These are phyloP conservation scores for Heliocidaris tuberculata DNA, from an alignment of 35 echinoderm and acorn worm genomes.

Conservation along the genomic window DNA sequence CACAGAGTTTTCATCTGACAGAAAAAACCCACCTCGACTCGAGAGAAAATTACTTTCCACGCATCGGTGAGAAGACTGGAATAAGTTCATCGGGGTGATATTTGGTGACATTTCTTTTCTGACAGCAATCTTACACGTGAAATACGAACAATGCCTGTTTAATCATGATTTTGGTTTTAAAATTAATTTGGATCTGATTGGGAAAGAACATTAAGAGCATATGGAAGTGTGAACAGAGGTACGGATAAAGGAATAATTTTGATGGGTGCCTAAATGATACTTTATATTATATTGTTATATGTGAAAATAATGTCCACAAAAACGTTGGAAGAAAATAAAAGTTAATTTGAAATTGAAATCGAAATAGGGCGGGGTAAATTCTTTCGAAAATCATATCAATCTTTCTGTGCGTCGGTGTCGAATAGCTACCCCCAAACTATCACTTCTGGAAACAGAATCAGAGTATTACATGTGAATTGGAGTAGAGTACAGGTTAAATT, in stretches of 20 bases:
- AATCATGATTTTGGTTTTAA: too few relatives aligned
- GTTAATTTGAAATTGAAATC: background rate
- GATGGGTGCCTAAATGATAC: too few relatives aligned
- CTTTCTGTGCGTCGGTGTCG: background rate
- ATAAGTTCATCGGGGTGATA: background rate
- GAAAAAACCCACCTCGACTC: background rate
- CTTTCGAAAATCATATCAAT: background rate
- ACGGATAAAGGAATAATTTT: too few relatives aligned
- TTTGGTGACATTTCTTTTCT: background rate
- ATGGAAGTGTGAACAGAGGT: too few relatives aligned
- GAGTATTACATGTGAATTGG: background rate
- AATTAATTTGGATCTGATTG: too few relatives aligned
- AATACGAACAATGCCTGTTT: too few relatives aligned
- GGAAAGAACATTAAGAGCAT: too few relatives aligned
- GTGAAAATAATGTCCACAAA: too few relatives aligned
- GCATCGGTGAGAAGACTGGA: background rate
- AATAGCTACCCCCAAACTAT: background rate
- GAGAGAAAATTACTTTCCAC: constrained; percentile 25
- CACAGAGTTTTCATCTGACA: background rate
- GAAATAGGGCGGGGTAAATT: background rate
- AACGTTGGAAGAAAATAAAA: too few relatives aligned
- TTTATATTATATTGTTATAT: too few relatives aligned
- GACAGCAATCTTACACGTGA: background rate
- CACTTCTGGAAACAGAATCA: background rate
- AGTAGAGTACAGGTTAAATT: background rate